phyloP scores from a whole-genome alignment of 1,140 invertebrate genomes.

The Drosophila auraria region DNA sequence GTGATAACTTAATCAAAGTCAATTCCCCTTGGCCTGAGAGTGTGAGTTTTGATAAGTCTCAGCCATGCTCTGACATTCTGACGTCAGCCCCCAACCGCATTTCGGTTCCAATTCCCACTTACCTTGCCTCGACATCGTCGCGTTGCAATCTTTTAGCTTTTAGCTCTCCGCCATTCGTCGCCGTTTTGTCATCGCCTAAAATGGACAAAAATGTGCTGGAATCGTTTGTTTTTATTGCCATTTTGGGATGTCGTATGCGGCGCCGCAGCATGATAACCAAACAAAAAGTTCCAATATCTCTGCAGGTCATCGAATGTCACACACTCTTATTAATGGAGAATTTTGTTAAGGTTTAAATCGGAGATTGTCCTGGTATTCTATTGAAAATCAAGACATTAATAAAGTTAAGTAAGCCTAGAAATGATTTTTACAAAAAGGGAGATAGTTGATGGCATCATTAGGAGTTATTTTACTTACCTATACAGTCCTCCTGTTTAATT shows the following conservation, averaged over 20 bases:
- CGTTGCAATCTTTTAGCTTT: slow-evolving; percentile 35
- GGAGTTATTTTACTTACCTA: neutral
- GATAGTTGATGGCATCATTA: too few relatives aligned
- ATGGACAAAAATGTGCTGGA: slow-evolving; percentile 71
- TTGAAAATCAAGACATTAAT: too few relatives aligned
- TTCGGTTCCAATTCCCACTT: slow-evolving; percentile 25
- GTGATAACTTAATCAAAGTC: slow-evolving; percentile 74
- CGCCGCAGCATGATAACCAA: slow-evolving; percentile 35
- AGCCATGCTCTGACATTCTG: slow-evolving; percentile 18
- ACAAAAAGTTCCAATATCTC: neutral
- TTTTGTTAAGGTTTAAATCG: neutral
- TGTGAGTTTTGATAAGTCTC: slow-evolving; percentile 22
- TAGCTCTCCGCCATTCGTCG: slow-evolving; percentile 18
- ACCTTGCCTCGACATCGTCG: slow-evolving; percentile 19
- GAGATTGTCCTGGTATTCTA: too few relatives aligned
- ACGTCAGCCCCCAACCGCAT: slow-evolving; percentile 60
- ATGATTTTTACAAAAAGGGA: too few relatives aligned
- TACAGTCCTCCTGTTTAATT: neutral
- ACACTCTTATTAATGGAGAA: slow-evolving; percentile 19
- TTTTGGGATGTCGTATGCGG: slow-evolving; percentile 38
- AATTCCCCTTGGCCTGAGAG: slow-evolving; percentile 1
- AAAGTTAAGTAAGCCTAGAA: too few relatives aligned
- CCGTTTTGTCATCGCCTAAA: slow-evolving; percentile 65
- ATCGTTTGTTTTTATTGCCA: slow-evolving; percentile 61
- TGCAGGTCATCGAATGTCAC: slow-evolving; percentile 16